These are phyloP conservation scores for Pseudochirops corinnae DNA, from an alignment of 2,797 vertebrate species.

Conservation along the genomic window DNA sequence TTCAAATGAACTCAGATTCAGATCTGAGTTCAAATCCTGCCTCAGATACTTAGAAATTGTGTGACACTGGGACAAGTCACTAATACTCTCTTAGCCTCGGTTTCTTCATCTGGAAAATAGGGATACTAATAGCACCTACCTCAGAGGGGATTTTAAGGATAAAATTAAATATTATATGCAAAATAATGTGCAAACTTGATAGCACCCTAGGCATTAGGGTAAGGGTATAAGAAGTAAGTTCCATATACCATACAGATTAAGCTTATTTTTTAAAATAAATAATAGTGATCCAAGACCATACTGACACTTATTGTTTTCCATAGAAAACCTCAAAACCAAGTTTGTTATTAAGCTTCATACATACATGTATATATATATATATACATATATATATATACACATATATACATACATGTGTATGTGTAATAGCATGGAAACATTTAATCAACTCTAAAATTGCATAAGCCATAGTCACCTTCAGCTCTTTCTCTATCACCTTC, in stretches of 20 bases:
- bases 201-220: too few species aligned
- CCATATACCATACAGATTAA: too few species aligned
- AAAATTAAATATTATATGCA: background rate
- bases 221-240: too few species aligned
- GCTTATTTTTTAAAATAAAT: too few species aligned
- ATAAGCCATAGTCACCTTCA: background rate
- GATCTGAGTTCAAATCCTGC: background rate
- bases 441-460: background rate
- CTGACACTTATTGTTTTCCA: background rate
- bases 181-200: background rate
- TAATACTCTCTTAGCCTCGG: background rate
- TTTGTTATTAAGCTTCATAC: background rate
- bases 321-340: background rate
- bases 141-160: background rate
- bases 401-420: background rate
- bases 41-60: background rate
- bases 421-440: background rate
- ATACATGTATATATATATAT: background rate
- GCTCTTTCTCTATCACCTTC: background rate
- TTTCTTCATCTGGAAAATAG: background rate
- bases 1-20: background rate
- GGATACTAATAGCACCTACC: background rate
- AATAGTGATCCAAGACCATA: too few species aligned
- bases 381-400: too few species aligned
- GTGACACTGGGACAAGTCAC: background rate